Conservation (phyloP, 2,888 invertebrate genomes). For the Athalia cordata region DNA sequence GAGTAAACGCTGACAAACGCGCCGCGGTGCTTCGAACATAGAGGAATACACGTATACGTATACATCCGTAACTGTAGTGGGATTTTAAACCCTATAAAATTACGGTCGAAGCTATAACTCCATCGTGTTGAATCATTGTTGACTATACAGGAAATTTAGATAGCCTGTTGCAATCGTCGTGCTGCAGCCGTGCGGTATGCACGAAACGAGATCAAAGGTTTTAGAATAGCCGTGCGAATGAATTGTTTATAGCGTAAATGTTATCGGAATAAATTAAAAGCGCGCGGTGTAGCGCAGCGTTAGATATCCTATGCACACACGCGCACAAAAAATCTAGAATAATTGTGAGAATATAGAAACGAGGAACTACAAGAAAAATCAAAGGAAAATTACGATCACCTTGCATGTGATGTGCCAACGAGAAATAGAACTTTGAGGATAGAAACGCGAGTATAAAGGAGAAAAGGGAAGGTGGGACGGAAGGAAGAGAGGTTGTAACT, state of each 20-base stretch:
- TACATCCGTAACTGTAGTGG: slow-evolving; percentile 46
- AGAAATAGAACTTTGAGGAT: no score
- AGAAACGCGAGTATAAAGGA: neutral
- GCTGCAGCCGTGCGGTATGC: slow-evolving; percentile 66
- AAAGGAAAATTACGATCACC: no score
- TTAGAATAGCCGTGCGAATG: slow-evolving; percentile 71
- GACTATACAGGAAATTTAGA: slow-evolving; percentile 60
- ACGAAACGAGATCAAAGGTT: slow-evolving; percentile 62
- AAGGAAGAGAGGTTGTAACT: neutral
- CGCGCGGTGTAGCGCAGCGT: no score
- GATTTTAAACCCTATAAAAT: slow-evolving; percentile 68
- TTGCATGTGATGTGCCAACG: no score
- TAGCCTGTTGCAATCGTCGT: slow-evolving; percentile 48
- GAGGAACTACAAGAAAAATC: neutral
- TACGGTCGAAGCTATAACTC: slow-evolving; percentile 61
- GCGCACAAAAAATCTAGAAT: neutral
- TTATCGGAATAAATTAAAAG: neutral
- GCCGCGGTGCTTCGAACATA: neutral
- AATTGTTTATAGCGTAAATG: slow-evolving; percentile 48
- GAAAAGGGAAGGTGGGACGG: neutral
- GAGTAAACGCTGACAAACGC: slow-evolving; percentile 57
- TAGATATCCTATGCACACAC: no score
- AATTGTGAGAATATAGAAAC: neutral
- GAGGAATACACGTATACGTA: slow-evolving; percentile 3
- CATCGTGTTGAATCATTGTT: slow-evolving; percentile 71